phyloP scores from a whole-genome alignment of 1,140 invertebrate genomes.

The Achatina immaculata region DNA sequence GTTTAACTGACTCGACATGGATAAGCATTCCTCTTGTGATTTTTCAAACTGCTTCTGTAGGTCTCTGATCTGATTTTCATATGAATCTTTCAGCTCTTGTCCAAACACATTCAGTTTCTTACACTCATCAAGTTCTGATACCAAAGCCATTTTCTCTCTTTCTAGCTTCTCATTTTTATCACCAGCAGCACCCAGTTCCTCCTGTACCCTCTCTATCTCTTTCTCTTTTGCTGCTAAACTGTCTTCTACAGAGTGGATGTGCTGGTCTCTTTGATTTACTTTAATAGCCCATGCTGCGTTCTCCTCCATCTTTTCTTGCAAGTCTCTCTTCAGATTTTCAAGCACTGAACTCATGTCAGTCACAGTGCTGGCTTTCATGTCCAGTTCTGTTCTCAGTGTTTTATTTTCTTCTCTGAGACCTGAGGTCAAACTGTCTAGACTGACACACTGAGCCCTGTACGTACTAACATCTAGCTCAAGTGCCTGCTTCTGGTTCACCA shows the following conservation, averaged over 20 bases:
- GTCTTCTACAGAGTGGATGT: neutral
- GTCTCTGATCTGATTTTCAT: neutral
- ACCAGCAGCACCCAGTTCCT: neutral
- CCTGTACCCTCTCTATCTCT: neutral
- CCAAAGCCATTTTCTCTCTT: neutral
- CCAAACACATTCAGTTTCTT: neutral
- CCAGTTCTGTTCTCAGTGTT: neutral
- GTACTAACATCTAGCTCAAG: neutral
- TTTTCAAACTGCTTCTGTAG: neutral
- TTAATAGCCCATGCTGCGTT: neutral
- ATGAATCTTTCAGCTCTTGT: neutral
- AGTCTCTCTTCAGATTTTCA: neutral
- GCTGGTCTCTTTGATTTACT: neutral
- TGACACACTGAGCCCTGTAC: neutral
- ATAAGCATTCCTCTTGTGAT: neutral
- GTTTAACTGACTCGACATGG: neutral
- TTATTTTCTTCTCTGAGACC: neutral
- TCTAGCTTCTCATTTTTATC: neutral
- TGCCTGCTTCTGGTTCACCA: neutral
- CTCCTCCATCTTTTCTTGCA: neutral
- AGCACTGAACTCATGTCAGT: neutral
- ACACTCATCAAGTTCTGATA: neutral
- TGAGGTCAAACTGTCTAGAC: neutral
- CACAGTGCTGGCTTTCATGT: neutral
- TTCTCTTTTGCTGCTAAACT: neutral